These are phyloP conservation scores for Drosophila nigritarsus DNA, from an alignment of 2,888 invertebrate genomes.

Conservation along the genomic window DNA sequence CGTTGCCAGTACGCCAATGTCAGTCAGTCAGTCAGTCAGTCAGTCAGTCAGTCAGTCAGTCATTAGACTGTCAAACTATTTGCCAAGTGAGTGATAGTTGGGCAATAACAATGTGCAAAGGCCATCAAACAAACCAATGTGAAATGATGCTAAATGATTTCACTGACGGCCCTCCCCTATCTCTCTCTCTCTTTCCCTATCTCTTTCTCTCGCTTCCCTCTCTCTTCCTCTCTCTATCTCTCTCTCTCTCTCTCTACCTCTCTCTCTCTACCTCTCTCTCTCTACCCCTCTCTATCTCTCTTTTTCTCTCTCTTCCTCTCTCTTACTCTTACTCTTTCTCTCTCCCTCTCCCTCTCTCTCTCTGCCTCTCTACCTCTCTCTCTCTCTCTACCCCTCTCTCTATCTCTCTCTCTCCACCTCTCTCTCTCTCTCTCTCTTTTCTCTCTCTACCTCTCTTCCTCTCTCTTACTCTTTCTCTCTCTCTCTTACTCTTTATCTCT, in stretches of 20 bases:
- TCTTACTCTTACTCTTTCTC: background rate
- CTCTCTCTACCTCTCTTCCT: too few species aligned
- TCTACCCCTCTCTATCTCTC: background rate
- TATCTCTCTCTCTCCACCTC: too few species aligned
- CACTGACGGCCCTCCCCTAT: constrained; percentile 9
- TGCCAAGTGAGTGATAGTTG: constrained; percentile 7
- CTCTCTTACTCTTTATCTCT: background rate
- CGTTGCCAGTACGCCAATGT: constrained; percentile 6
- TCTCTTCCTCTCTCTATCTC: background rate
- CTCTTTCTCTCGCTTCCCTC: too few species aligned
- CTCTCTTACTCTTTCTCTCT: too few species aligned
- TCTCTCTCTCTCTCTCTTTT: too few species aligned
- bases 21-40: constrained; percentile 21
- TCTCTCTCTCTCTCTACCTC: background rate
- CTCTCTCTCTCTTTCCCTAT: too few species aligned
- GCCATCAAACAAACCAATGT: constrained; percentile 20
- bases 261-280: background rate
- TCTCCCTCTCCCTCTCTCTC: background rate
- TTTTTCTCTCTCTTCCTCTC: background rate
- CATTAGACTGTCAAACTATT: constrained; percentile 13
- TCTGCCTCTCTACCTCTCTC: too few species aligned
- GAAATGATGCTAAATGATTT: constrained; percentile 49
- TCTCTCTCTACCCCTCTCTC: too few species aligned
- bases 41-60: constrained; percentile 17
- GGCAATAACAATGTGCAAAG: constrained; percentile 21